phyloP scores from a whole-genome alignment of 1,140 invertebrate genomes.

The Mycetomoellerius zeteki region DNA sequence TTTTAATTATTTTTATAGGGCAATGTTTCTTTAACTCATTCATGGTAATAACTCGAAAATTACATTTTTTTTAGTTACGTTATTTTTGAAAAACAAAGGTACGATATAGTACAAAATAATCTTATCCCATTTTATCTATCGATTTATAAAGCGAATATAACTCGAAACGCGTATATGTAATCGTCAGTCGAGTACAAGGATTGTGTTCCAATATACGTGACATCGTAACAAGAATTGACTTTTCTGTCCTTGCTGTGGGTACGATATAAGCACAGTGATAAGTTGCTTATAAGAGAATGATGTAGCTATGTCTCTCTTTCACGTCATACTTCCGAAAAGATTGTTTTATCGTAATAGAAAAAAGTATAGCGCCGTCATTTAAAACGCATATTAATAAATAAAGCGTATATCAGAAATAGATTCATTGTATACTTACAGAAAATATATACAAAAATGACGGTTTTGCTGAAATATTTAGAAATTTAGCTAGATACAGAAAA shows the following conservation, averaged over 20 bases:
- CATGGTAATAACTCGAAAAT: no score
- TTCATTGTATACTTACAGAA: background rate
- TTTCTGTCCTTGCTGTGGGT: constrained; percentile 24
- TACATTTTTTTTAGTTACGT: no score
- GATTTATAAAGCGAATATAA: constrained; percentile 3
- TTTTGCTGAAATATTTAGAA: no score
- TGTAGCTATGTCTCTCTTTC: background rate
- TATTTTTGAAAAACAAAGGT: no score
- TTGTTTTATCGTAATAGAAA: background rate
- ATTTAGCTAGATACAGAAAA: no score
- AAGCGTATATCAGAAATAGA: background rate
- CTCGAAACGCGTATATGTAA: constrained; percentile 15
- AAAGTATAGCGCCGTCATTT: background rate
- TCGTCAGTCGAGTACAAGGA: constrained; percentile 4
- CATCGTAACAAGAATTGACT: constrained; percentile 52
- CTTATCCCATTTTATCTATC: background rate
- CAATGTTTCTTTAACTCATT: no score
- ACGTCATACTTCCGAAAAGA: background rate
- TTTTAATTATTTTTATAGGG: no score
- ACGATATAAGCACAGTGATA: background rate
- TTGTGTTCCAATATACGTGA: constrained; percentile 64
- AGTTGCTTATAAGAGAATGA: background rate
- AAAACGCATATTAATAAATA: background rate
- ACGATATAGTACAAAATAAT: background rate
- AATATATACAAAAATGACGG: background rate